A percentile compares a stretch with the other conserved stretches of the same genome.
Conservation (phyloP, 2,113 vertebrate species). For the Amblyopsis rosae region DNA sequence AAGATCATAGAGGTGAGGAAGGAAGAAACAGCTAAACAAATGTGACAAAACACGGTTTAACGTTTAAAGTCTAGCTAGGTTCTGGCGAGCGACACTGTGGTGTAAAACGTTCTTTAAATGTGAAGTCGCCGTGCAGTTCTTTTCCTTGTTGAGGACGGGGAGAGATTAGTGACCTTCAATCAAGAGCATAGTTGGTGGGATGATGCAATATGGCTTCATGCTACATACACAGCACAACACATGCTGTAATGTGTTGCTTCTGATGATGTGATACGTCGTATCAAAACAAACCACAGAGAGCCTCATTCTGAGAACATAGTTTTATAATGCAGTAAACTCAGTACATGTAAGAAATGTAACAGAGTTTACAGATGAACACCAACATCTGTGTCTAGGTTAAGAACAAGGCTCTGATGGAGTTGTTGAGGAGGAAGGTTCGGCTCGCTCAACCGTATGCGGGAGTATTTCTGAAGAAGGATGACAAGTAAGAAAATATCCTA, state of each 20-base stretch:
- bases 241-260: too few species aligned
- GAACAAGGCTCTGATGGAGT: constrained; percentile 89
- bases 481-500: constrained; percentile 77
- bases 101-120: too few species aligned
- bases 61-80: too few species aligned
- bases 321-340: too few species aligned
- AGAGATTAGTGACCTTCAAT: background rate
- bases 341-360: too few species aligned
- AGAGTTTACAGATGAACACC: background rate
- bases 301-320: too few species aligned
- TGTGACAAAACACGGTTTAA: background rate
- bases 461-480: constrained; percentile 93
- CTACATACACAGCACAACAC: too few species aligned
- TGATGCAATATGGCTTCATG: constrained; percentile 34
- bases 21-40: background rate
- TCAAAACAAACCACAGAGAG: too few species aligned
- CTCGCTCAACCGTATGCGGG: constrained; percentile 96
- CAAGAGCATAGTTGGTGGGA: constrained; percentile 12
- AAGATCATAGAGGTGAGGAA: constrained; percentile 93
- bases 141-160: background rate
- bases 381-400: constrained; percentile 81
- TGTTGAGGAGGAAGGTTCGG: constrained; percentile 91
- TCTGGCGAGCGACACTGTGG: too few species aligned
- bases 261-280: too few species aligned
- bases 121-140: too few species aligned